A percentile compares a stretch with the other conserved stretches of the same genome.
Conservation (phyloP, 1,140 invertebrate genomes). For the Lethrus apterus region DNA sequence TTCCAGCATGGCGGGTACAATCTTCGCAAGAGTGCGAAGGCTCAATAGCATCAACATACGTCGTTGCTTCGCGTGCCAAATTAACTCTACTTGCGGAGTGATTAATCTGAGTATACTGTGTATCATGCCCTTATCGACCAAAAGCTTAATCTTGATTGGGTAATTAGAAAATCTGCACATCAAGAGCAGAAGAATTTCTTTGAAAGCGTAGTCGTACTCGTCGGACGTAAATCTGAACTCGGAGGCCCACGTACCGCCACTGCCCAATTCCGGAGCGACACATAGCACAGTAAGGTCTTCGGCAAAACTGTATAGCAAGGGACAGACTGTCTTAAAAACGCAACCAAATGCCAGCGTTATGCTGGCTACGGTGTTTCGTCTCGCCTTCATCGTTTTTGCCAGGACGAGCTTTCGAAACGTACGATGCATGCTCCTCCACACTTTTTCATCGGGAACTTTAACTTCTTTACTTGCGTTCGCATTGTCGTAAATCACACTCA, state of each 20-base stretch:
- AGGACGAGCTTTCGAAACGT: not conserved
- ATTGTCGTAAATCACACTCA: too few species aligned
- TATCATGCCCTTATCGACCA: slow-evolving; percentile 3
- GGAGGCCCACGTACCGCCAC: slow-evolving; percentile 8
- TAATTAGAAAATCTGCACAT: not conserved
- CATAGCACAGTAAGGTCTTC: slow-evolving; percentile 10
- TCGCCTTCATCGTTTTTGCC: slow-evolving; percentile 2
- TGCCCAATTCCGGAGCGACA: slow-evolving; percentile 6
- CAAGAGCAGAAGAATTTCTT: slow-evolving; percentile 7
- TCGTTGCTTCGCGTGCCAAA: slow-evolving; percentile 8
- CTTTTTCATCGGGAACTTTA: not conserved
- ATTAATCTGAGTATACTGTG: slow-evolving; percentile 8
- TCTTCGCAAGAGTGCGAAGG: not conserved
- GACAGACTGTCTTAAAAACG: not conserved
- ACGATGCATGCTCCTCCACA: not conserved
- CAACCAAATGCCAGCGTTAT: not conserved
- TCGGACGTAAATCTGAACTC: slow-evolving; percentile 1
- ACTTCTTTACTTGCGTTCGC: not conserved
- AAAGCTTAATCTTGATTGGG: not conserved
- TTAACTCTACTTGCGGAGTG: slow-evolving; percentile 7
- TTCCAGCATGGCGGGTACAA: not conserved
- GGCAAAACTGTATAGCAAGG: not conserved
- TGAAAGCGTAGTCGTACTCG: slow-evolving; percentile 11
- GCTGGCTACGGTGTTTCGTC: not conserved
- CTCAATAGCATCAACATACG: slow-evolving; percentile 2